Conservation (phyloP, 2,797 vertebrate genomes). For the Falco novaeseelandiae region DNA sequence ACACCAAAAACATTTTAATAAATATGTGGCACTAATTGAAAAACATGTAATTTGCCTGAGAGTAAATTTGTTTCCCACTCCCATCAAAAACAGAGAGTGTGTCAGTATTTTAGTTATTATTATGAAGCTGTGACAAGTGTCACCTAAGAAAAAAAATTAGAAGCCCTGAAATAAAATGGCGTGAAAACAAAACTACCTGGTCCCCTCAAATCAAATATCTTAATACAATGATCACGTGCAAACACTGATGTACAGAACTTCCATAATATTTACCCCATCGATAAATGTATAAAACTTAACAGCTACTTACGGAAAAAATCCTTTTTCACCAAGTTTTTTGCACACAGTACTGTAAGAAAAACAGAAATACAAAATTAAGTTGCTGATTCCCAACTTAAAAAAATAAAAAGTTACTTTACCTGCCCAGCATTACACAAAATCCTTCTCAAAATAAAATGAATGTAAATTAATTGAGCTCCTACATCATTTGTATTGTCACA, state of each 20-base stretch:
- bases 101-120: neutral
- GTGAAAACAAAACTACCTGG: neutral
- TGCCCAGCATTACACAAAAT: neutral
- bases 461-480: neutral
- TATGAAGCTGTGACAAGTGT: neutral
- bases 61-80: neutral
- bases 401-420: neutral
- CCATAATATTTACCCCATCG: neutral
- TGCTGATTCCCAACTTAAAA: neutral
- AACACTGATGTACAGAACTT: neutral
- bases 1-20: neutral
- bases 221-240: neutral
- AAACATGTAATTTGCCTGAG: neutral
- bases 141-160: neutral
- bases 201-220: neutral
- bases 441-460: neutral
- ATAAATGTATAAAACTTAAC: constrained; percentile 28
- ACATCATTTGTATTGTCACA: neutral
- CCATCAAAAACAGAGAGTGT: neutral
- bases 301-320: constrained; percentile 97
- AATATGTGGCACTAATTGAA: neutral
- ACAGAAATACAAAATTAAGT: constrained; percentile 63
- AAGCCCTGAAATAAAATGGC: neutral
- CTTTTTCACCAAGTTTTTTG: constrained; percentile 98
- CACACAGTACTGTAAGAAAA: constrained; percentile 91